Evolutionary conservation across 2,797 vertebrate genomes (phyloP).

Genomic region (Clarias pachynema): DNA sequence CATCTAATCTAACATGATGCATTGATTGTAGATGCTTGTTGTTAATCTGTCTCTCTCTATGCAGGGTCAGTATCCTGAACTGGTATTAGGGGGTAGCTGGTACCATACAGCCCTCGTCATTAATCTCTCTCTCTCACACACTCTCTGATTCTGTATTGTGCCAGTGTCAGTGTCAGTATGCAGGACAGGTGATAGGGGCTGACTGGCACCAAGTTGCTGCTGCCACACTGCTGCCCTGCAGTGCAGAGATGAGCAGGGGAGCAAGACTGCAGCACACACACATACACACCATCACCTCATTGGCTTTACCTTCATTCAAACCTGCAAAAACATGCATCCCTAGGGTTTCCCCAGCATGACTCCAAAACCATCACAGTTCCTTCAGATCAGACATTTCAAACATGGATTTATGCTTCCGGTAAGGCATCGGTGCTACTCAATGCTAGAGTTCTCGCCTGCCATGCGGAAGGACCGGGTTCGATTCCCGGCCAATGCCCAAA

Average conservation of each 20-base stretch:
- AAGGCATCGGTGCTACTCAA: too few relatives aligned
- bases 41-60: neutral
- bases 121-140: neutral
- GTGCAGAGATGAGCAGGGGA: constrained; percentile 48
- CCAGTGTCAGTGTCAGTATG: constrained; percentile 37
- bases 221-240: constrained; percentile 51
- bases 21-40: neutral
- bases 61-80: neutral
- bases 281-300: constrained; percentile 15
- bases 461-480: constrained; percentile 57
- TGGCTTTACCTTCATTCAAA: constrained; percentile 5
- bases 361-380: neutral
- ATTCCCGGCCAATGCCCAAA: constrained; percentile 52
- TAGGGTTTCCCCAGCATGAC: neutral
- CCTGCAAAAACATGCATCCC: neutral
- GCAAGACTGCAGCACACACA: constrained; percentile 41
- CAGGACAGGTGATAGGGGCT: constrained; percentile 40
- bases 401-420: neutral
- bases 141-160: constrained; percentile 7
- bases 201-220: constrained; percentile 39
- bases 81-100: constrained; percentile 31
- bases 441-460: constrained; percentile 60
- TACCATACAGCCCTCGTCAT: neutral
- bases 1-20: neutral
- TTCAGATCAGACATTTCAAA: neutral